Percentiles rank a stretch among this genome's conserved stretches.
These are phyloP conservation scores for Pissodes strobi DNA, from an alignment of 1,140 invertebrate genomes.

Conservation along the genomic window DNA sequence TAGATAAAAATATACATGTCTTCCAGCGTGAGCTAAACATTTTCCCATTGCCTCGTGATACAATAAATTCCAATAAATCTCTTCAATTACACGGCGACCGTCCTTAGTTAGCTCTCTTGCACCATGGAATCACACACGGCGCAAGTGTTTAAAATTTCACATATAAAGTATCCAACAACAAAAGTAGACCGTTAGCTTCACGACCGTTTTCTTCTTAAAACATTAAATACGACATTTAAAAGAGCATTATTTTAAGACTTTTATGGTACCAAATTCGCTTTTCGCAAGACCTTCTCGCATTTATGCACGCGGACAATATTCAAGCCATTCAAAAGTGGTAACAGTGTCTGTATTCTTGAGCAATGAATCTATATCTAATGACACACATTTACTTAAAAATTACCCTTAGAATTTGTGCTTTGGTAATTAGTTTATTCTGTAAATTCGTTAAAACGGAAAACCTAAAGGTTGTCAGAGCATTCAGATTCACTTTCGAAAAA, in stretches of 20 bases:
- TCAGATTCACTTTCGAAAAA: too few species aligned
- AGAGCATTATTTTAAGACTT: not conserved
- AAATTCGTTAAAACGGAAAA: too few species aligned
- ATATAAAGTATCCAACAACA: constrained; percentile 19
- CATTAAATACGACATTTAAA: constrained; percentile 5
- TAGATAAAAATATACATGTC: too few species aligned
- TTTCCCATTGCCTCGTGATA: constrained; percentile 27
- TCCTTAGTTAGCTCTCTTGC: constrained; percentile 7
- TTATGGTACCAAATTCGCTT: constrained; percentile 4
- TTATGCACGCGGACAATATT: too few species aligned
- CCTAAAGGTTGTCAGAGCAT: too few species aligned
- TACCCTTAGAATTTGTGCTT: too few species aligned
- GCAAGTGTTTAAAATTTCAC: constrained; percentile 13
- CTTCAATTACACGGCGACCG: constrained; percentile 15
- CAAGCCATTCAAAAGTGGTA: too few species aligned
- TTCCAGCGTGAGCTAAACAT: not conserved
- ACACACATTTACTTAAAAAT: too few species aligned
- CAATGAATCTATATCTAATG: too few species aligned
- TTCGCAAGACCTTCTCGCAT: not conserved
- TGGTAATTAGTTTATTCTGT: too few species aligned
- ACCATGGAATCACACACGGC: constrained; percentile 12
- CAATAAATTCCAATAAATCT: constrained; percentile 28
- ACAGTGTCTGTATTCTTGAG: too few species aligned
- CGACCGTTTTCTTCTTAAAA: constrained; percentile 2
- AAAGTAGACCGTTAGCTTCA: constrained; percentile 21